Base-by-base conservation (phyloP, 1,140 invertebrate species). In the Sycophaga agraensis region DNA sequence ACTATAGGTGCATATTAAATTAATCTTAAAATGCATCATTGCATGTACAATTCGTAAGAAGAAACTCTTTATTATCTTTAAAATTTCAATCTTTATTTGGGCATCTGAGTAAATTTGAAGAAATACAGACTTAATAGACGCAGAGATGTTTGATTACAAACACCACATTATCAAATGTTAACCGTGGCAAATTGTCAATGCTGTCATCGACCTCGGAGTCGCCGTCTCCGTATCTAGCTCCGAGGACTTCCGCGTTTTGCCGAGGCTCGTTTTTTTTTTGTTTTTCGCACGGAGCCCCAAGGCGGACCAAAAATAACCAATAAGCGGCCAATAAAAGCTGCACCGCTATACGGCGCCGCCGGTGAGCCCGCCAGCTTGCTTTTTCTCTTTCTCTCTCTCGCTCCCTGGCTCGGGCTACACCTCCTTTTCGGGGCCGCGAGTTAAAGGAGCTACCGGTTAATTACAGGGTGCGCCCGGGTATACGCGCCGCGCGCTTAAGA, bases 381-480 rank as follows among this genome's bases (percentile, higher is more conserved):
- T 19, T 59, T 39, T 39, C 53, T 58, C 49, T 64, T 12, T n/a
- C n/a, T 40, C 21, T 51, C 51, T 57, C 54, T 68, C 40, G 56
- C 63, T 45, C 39, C 11, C 28, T 31, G 28, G 28, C 28, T n/a
- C 28, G 28, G 28, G 5, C 37, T 58, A 59, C 50, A 57, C 37
- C n/a, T 39, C n/a, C 7, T 11, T 56, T 48, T 61, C 62, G n/a
- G 6, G 14, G 59, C 65, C 63, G 69, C 72, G 72, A 80, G 72
- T 79, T 50, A 72, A 74, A 77, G 69, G 70, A 74, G 77, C 78
- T 80, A 79, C 77, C 73, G 77, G 77, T 79, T 80, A 79, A 80
- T 80, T 80, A 77, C 78, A 79, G 77, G 77, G 70, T 71, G 19
- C 72, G 70, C 72, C 66, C 73, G 64, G 12, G 19, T 46, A 17